phyloP scores from a whole-genome alignment of 2,888 invertebrate species.

The Ceramica pisi region DNA sequence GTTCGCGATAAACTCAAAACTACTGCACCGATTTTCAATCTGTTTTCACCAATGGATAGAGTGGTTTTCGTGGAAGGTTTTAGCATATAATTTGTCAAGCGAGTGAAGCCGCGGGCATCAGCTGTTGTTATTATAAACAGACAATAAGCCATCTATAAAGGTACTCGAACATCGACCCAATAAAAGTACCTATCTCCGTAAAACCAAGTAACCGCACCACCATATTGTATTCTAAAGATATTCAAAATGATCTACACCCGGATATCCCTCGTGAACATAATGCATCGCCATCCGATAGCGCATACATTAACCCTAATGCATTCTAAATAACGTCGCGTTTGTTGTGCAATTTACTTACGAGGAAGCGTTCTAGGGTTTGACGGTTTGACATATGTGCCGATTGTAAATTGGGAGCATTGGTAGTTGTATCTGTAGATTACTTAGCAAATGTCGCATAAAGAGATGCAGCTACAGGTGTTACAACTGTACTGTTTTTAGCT shows the following conservation, averaged over 20 bases:
- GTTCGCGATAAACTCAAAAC: too few relatives aligned
- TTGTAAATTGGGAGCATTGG: slow-evolving; percentile 7
- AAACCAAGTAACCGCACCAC: slow-evolving; percentile 29
- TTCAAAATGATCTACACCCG: slow-evolving; percentile 55
- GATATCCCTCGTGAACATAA: slow-evolving; percentile 56
- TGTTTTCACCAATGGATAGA: too few relatives aligned
- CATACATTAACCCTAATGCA: slow-evolving; percentile 64
- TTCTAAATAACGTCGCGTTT: slow-evolving; percentile 57
- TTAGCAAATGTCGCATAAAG: slow-evolving; percentile 21
- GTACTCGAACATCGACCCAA: background rate
- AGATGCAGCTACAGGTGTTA: background rate
- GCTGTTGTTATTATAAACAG: too few relatives aligned
- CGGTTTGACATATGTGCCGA: slow-evolving; percentile 48
- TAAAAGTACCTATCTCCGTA: slow-evolving; percentile 2
- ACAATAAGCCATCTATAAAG: background rate
- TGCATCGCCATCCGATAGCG: slow-evolving; percentile 57
- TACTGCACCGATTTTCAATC: too few relatives aligned
- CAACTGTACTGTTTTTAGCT: background rate
- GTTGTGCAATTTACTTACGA: slow-evolving; percentile 43
- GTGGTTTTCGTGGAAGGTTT: too few relatives aligned
- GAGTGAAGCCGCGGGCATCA: too few relatives aligned
- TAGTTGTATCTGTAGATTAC: background rate
- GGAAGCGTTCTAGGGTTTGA: slow-evolving; percentile 25
- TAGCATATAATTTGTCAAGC: too few relatives aligned
- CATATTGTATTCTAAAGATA: slow-evolving; percentile 51